These are phyloP conservation scores for Spheniscus humboldti DNA, from an alignment of 2,797 vertebrate species.

Conservation along the genomic window DNA sequence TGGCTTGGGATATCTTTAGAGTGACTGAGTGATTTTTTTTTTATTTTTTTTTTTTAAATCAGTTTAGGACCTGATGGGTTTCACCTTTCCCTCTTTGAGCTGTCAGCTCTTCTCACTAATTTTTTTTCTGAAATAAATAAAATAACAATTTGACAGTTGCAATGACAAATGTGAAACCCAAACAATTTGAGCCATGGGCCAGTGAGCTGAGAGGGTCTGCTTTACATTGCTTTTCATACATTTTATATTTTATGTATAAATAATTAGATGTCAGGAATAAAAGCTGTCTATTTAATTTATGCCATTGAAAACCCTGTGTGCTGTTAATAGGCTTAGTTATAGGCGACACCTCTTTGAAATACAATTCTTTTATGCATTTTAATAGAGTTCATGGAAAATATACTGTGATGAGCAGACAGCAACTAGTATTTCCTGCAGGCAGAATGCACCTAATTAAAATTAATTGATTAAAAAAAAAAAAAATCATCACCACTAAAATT, in stretches of 20 bases:
- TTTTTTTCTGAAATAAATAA: not conserved
- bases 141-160: not conserved
- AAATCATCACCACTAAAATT: not conserved
- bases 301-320: not conserved
- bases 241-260: slow-evolving; percentile 21
- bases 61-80: not conserved
- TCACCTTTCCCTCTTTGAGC: not conserved
- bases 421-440: slow-evolving; percentile 23
- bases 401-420: slow-evolving; percentile 27
- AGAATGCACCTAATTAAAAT: slow-evolving; percentile 47
- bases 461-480: not conserved
- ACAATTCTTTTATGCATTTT: slow-evolving; percentile 28
- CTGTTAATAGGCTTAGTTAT: slow-evolving; percentile 39
- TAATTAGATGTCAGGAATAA: slow-evolving; percentile 41
- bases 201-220: not conserved
- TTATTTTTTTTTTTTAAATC: not conserved
- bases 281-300: slow-evolving; percentile 38
- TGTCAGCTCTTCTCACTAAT: not conserved
- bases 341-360: slow-evolving; percentile 27
- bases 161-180: not conserved
- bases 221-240: not conserved
- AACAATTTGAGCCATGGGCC: not conserved
- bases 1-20: not conserved
- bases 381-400: slow-evolving; percentile 33
- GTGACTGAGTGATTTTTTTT: not conserved